phyloP scores from a whole-genome alignment of 2,888 invertebrate species.

The Callyntrura guangdongensis region DNA sequence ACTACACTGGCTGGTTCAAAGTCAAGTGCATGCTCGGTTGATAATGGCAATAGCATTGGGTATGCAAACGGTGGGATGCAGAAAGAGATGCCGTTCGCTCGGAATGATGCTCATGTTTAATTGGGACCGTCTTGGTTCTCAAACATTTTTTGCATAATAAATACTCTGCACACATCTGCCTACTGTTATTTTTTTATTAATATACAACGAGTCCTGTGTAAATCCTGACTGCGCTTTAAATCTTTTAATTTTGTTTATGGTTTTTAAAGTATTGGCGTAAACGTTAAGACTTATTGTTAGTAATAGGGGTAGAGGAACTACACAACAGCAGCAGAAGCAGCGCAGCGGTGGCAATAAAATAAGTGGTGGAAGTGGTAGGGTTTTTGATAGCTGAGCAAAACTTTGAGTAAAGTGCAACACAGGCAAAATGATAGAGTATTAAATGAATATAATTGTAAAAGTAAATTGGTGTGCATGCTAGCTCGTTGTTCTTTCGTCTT shows the following conservation, averaged over 20 bases:
- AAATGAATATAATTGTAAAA: constrained; percentile 1
- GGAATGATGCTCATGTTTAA: constrained; percentile 17
- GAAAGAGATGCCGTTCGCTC: neutral
- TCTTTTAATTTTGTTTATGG: too few relatives aligned
- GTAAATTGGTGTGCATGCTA: neutral
- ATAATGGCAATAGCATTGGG: neutral
- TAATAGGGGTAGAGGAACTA: too few relatives aligned
- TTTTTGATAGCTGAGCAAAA: too few relatives aligned
- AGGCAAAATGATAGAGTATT: too few relatives aligned
- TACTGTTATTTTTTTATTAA: constrained; percentile 27
- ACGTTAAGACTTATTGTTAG: too few relatives aligned
- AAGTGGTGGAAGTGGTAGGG: too few relatives aligned
- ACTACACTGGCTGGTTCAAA: too few relatives aligned
- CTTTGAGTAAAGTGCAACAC: too few relatives aligned
- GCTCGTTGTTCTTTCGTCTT: neutral
- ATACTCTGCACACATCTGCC: neutral
- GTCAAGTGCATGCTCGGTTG: neutral
- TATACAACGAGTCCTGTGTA: neutral
- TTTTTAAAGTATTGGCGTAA: too few relatives aligned
- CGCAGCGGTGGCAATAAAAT: too few relatives aligned
- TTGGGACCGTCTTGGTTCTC: constrained; percentile 24
- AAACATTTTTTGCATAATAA: constrained; percentile 42
- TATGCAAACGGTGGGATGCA: too few relatives aligned
- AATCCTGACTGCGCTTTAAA: neutral
- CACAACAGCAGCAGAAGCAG: too few relatives aligned